Base-by-base conservation (phyloP, 2,888 invertebrate species). In the Spilosoma lubricipeda region DNA sequence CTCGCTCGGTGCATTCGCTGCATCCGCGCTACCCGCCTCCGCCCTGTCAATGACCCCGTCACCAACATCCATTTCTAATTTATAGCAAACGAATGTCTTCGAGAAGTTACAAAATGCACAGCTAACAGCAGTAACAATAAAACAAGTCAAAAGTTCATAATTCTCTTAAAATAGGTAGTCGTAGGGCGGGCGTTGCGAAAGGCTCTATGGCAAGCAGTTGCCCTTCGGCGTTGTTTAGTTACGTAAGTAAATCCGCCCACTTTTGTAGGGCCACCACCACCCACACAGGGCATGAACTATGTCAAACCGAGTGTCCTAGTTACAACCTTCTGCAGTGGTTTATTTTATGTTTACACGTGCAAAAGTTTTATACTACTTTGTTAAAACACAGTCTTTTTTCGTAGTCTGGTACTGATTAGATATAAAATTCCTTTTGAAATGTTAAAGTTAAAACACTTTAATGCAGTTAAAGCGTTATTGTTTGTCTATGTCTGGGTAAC, bases 1-100 rank as follows among this genome's bases (percentile, higher is more conserved):
- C 94, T 92, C 91, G 92, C 92, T 92, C 91, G 91, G 91, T 95
- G 95, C 95, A 95, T 88, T 93, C 94, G 92, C 90, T 95, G 95
- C 95, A 95, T 94, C 94, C 94, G 93, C 89, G 89, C 89, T 87
- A 87, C 89, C 88, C 90, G 89, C 88, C 91, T 92, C 90, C 87
- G 90, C 89, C 89, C 94, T 95, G 95, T 95, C 95, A 95, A 94
- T 93, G 95, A 95, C 95, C 95, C 90, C 91, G 77, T 86, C 88
- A 85, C 85, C 83, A 82, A 83, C 74, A 79, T 81, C 78, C 75
- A 72, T 82, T 83, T 85, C 80, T 82, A 81, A 79, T 74, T 56
- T 56, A 0, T 56, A 56, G n/a, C n/a, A 56, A 56, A 56, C 52
- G 52, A 56, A 56, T 56, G 9, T 56, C 52, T 79, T 77, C 79